Conservation (phyloP, 2,888 invertebrate genomes). For the Clanis bilineata region DNA sequence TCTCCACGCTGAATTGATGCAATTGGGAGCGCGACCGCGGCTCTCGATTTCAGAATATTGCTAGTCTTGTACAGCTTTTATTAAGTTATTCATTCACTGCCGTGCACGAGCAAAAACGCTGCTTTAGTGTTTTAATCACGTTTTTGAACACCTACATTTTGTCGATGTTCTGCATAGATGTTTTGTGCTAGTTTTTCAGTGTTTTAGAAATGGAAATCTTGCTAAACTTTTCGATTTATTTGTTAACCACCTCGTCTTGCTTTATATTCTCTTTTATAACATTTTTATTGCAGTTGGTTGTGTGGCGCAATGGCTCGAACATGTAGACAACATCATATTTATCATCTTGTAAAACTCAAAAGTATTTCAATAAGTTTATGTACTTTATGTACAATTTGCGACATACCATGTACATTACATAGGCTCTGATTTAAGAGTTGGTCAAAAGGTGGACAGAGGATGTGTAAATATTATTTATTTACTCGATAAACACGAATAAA, state of each 20-base stretch:
- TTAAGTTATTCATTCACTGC: background rate
- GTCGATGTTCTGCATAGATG: background rate
- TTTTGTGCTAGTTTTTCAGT: background rate
- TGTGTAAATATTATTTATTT: no score
- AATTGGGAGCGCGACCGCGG: conserved; percentile 4
- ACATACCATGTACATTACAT: no score
- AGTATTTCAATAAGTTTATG: background rate
- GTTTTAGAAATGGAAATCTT: background rate
- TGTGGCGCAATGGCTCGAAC: no score
- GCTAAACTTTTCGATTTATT: background rate
- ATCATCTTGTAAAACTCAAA: background rate
- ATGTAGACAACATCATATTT: no score
- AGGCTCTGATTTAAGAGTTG: background rate
- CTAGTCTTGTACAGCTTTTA: background rate
- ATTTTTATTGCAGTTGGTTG: no score
- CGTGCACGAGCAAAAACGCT: background rate
- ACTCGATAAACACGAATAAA: no score
- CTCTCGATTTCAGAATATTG: background rate
- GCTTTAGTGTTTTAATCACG: background rate
- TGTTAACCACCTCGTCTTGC: background rate
- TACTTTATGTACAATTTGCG: background rate
- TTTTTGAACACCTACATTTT: background rate
- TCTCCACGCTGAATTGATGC: conserved; percentile 6
- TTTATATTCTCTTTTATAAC: no score
- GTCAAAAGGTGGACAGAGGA: no score